A percentile compares a stretch with the other conserved stretches of the same genome.
These are phyloP conservation scores for Mythimna vitellina DNA, from an alignment of 2,888 invertebrate species.

Conservation along the genomic window DNA sequence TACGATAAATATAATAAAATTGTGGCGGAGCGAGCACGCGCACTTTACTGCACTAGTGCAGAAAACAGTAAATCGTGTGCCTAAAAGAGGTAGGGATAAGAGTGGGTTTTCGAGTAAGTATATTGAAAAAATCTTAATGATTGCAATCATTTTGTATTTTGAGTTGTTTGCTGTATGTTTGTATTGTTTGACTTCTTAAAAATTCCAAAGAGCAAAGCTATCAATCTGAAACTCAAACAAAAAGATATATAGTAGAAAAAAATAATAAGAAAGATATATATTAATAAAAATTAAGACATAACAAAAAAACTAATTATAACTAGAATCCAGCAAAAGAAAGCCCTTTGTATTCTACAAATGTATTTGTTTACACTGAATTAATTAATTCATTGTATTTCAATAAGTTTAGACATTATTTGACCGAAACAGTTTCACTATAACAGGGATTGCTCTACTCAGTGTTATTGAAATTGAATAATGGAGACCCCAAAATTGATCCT, in stretches of 20 bases:
- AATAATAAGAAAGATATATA: too few relatives aligned
- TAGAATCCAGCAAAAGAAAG: conserved; percentile 3
- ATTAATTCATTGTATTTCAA: conserved; percentile 24
- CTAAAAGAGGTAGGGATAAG: too few relatives aligned
- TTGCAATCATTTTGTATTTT: not conserved
- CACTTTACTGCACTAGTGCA: too few relatives aligned
- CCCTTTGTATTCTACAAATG: conserved; percentile 17
- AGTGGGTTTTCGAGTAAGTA: too few relatives aligned
- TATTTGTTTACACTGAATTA: conserved; percentile 33
- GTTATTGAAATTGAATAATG: conserved; percentile 12
- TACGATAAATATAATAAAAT: too few relatives aligned
- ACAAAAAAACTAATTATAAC: conserved; percentile 23
- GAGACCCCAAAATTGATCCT: conserved; percentile 6
- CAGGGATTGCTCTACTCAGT: not conserved
- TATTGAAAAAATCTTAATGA: too few relatives aligned
- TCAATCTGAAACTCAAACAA: conserved; percentile 28
- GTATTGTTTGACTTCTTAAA: not conserved
- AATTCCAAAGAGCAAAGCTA: conserved; percentile 3
- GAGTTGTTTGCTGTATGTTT: too few relatives aligned
- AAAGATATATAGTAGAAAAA: not conserved
- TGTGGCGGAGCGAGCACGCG: too few relatives aligned
- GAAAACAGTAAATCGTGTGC: too few relatives aligned
- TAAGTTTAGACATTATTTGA: conserved; percentile 11
- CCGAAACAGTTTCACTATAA: not conserved
- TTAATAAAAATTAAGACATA: too few relatives aligned